Evolutionary conservation across 2,888 invertebrate species (phyloP).

Genomic region (Rhagonycha fulva): DNA sequence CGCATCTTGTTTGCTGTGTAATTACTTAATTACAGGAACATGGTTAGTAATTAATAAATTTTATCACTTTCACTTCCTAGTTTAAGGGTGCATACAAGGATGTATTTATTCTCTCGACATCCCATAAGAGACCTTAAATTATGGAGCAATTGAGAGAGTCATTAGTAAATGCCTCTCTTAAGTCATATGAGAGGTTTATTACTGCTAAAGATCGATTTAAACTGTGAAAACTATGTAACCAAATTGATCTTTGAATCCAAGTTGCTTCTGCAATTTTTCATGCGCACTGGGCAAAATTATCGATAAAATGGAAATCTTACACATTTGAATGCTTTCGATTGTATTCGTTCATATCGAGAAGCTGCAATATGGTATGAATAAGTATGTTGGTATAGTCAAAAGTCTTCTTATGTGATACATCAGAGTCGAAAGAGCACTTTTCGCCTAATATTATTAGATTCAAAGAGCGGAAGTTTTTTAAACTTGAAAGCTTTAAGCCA

Average conservation of each 20-base stretch:
- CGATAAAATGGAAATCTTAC: background rate
- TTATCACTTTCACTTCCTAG: background rate
- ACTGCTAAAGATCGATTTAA: background rate
- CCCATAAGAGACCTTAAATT: background rate
- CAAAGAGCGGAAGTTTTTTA: too few relatives aligned
- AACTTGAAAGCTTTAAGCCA: too few relatives aligned
- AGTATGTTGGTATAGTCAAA: too few relatives aligned
- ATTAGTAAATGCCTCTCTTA: background rate
- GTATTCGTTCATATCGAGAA: background rate
- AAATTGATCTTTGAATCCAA: background rate
- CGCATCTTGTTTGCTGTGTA: background rate
- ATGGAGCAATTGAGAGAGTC: background rate
- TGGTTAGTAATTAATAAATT: background rate
- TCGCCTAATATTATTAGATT: too few relatives aligned
- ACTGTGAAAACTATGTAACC: background rate
- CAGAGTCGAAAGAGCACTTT: too few relatives aligned
- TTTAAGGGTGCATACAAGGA: background rate
- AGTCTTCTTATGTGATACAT: too few relatives aligned
- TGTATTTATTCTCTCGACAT: background rate
- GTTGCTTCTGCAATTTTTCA: background rate
- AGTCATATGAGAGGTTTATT: background rate
- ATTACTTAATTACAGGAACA: background rate
- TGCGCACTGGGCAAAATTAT: background rate
- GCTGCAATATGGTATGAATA: background rate
- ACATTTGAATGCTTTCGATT: background rate